These are phyloP conservation scores for Urosaurus nigricauda DNA, from an alignment of 2,797 vertebrate species.

Conservation along the genomic window DNA sequence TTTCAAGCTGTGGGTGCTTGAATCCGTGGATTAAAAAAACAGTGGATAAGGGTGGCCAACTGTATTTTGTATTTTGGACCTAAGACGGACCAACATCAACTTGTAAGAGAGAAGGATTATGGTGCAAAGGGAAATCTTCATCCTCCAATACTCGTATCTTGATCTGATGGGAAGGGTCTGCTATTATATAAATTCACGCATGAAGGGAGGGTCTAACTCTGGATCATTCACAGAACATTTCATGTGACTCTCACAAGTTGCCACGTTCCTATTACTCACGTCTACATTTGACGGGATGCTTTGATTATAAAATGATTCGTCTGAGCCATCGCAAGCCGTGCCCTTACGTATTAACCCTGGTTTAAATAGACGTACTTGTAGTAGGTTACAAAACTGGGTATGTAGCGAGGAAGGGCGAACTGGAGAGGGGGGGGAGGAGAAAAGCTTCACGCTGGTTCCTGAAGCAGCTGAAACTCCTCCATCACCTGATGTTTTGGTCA, in stretches of 20 bases:
- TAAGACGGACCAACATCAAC: not conserved
- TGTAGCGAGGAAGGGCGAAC: not conserved
- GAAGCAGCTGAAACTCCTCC: not conserved
- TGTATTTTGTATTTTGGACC: no score
- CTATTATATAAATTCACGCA: not conserved
- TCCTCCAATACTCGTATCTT: not conserved
- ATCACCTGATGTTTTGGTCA: conserved; percentile 34
- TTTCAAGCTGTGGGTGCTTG: no score
- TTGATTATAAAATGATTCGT: not conserved
- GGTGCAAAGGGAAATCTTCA: not conserved
- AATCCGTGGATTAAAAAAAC: no score
- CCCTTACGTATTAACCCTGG: not conserved
- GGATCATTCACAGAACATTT: not conserved
- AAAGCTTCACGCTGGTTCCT: not conserved
- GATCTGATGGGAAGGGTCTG: not conserved
- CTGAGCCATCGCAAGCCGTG: not conserved
- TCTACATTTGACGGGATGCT: not conserved
- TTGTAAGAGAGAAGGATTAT: not conserved
- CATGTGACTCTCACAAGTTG: not conserved
- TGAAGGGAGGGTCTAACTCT: not conserved
- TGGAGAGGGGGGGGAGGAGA: no score
- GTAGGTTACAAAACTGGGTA: not conserved
- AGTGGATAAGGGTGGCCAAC: no score
- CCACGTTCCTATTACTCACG: not conserved
- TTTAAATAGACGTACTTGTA: not conserved